Base-by-base conservation (phyloP, 2,888 invertebrate species). In the Eupeodes luniger region DNA sequence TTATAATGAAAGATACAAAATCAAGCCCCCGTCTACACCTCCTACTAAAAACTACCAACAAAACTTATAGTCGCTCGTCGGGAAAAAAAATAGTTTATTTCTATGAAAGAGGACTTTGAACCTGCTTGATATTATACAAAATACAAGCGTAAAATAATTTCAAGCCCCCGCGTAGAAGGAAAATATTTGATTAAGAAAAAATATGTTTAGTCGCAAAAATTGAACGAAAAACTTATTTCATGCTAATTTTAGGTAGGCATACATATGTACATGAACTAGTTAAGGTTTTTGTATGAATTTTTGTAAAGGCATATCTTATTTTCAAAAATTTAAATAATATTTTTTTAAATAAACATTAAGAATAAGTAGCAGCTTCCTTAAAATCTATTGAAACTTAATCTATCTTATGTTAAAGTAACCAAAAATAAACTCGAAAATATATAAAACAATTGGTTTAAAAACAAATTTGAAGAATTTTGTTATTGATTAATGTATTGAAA, bases 21-120 rank as follows among this genome's bases (percentile, higher is more conserved):
- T 75, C 82, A 72, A 53, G 70, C 78, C 82, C 75, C 85, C 75
- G n/a, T 76, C 44, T 55, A 79, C 53, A 82, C 62, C 74, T 67
- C 49, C 67, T 69, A 64, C 55, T 19, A 78, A 27, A 27, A 27
- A 2, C 67, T 36, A 81, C 72, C 47, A 76, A 64, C 67, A 14
- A 57, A 5, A n/a, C 40, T 69, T 36, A 53, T 53, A 16, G 77
- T 36, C 62, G 53, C 27, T 27, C 27, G 57, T 16, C 34, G 47
- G 55, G 10, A 27, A 27, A 19, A 34, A 67, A 51, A 81, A n/a
- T n/a, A 78, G 78, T 59, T 64, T 59, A 44, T 72, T 36, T 19
- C 49, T 62, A 67, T 47, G 36, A 27, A 74, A 72, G 76, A 74
- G 84, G 84, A 87, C 87, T 87, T 87, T 87, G 87, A 87, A 80